phyloP scores from a whole-genome alignment of 2,888 invertebrate species.

The Campopleginae sp. region DNA sequence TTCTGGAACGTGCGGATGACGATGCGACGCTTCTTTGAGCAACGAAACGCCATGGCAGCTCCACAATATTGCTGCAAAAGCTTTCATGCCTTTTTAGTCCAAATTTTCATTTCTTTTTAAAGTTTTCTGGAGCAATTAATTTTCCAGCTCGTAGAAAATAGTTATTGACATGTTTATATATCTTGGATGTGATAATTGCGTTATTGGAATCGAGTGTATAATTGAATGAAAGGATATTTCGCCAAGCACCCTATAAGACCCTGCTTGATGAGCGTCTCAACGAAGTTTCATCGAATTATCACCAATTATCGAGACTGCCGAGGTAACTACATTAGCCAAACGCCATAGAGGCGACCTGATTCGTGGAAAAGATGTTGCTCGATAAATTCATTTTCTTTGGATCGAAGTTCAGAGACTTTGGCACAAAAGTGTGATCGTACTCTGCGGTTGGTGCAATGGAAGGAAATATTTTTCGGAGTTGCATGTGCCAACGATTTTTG shows the following conservation, averaged over 20 bases:
- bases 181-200: conserved; percentile 74
- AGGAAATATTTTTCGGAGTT: neutral
- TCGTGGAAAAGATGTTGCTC: conserved; percentile 79
- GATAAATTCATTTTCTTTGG: conserved; percentile 80
- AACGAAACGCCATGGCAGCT: too few species aligned
- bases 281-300: conserved; percentile 83
- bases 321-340: conserved; percentile 81
- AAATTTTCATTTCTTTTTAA: neutral
- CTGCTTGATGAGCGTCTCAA: conserved; percentile 83
- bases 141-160: neutral
- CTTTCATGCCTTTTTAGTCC: too few species aligned
- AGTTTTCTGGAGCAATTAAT: neutral
- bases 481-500: neutral
- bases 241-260: conserved; percentile 70
- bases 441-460: neutral
- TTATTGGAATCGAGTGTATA: conserved; percentile 83
- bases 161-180: neutral
- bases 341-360: conserved; percentile 71
- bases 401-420: neutral
- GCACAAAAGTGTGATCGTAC: conserved; percentile 23
- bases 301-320: conserved; percentile 84
- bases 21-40: too few species aligned
- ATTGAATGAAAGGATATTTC: conserved; percentile 83
- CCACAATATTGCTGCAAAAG: too few species aligned
- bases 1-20: too few species aligned